phyloP scores from a whole-genome alignment of 2,113 vertebrate species.

The Siniperca knerii region DNA sequence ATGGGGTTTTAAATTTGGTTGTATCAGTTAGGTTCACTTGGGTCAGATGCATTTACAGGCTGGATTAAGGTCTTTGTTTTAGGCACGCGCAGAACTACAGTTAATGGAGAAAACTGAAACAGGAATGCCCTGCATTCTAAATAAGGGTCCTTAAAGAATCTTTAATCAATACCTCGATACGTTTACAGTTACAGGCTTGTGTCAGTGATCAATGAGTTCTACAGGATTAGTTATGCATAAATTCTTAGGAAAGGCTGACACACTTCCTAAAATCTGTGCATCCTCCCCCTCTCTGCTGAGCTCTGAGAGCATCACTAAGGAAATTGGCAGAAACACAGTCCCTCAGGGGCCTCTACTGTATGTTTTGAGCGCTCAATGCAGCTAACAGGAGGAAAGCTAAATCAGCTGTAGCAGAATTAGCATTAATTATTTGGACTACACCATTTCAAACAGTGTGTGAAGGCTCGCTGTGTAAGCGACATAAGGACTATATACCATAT shows the following conservation, averaged over 20 bases:
- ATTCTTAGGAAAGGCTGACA: constrained; percentile 59
- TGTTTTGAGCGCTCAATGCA: constrained; percentile 39
- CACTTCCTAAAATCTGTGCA: constrained; percentile 54
- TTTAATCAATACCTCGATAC: constrained; percentile 52
- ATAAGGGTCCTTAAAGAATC: constrained; percentile 21
- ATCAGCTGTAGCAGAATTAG: constrained; percentile 61
- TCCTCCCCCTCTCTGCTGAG: constrained; percentile 12
- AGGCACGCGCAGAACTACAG: background rate
- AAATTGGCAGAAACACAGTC: constrained; percentile 52
- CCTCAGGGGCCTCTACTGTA: constrained; percentile 34
- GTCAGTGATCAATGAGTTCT: constrained; percentile 65
- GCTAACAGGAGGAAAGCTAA: constrained; percentile 68
- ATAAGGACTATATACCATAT: constrained; percentile 29
- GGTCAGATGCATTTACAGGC: background rate
- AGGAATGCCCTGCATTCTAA: constrained; percentile 22
- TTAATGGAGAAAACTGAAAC: background rate
- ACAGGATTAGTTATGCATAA: constrained; percentile 62
- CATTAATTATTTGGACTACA: constrained; percentile 60
- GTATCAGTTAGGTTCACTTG: background rate
- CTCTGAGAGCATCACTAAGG: constrained; percentile 41
- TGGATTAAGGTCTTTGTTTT: background rate
- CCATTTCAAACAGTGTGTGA: constrained; percentile 51
- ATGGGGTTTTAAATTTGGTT: background rate
- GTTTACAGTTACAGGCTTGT: constrained; percentile 33
- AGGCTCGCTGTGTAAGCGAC: constrained; percentile 23